Conservation (phyloP, 2,888 invertebrate species). For the Temnothorax ravouxi region DNA sequence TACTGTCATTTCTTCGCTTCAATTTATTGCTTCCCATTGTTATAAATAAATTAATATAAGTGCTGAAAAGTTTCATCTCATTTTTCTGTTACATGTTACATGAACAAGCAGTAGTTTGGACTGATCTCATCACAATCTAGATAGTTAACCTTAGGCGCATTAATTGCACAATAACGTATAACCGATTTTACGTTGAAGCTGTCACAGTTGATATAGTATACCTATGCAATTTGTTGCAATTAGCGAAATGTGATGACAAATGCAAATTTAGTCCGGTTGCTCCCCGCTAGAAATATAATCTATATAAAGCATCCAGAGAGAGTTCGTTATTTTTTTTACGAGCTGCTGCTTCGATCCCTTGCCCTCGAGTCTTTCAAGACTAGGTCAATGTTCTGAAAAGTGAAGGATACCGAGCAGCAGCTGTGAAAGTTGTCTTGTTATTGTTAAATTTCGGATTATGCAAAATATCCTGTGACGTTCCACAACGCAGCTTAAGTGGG, state of each 20-base stretch:
- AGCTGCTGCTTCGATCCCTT: constrained; percentile 41
- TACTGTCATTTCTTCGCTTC: not conserved
- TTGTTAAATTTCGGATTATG: constrained; percentile 80
- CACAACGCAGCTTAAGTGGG: constrained; percentile 74
- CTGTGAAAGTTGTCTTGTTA: constrained; percentile 73
- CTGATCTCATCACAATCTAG: not conserved
- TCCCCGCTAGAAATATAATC: constrained; percentile 24
- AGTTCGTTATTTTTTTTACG: constrained; percentile 9
- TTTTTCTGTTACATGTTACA: constrained; percentile 7
- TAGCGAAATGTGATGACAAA: constrained; percentile 2
- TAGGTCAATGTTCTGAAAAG: constrained; percentile 79
- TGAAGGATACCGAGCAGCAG: constrained; percentile 68
- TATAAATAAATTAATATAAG: constrained; percentile 14
- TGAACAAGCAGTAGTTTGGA: constrained; percentile 10
- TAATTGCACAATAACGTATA: not conserved
- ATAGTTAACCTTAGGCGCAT: not conserved
- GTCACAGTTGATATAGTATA: constrained; percentile 5
- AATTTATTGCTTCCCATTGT: constrained; percentile 11
- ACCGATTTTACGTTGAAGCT: constrained; percentile 14
- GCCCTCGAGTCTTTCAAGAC: constrained; percentile 73
- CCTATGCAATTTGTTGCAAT: constrained; percentile 34
- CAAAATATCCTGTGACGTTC: constrained; percentile 75
- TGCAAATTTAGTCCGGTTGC: constrained; percentile 11
- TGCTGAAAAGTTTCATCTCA: not conserved
- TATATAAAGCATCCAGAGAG: constrained; percentile 14